Percentiles rank a stretch among this genome's conserved stretches.
Evolutionary conservation across 2,113 vertebrate genomes (phyloP).

Genomic region (Spermophilus dauricus): DNA sequence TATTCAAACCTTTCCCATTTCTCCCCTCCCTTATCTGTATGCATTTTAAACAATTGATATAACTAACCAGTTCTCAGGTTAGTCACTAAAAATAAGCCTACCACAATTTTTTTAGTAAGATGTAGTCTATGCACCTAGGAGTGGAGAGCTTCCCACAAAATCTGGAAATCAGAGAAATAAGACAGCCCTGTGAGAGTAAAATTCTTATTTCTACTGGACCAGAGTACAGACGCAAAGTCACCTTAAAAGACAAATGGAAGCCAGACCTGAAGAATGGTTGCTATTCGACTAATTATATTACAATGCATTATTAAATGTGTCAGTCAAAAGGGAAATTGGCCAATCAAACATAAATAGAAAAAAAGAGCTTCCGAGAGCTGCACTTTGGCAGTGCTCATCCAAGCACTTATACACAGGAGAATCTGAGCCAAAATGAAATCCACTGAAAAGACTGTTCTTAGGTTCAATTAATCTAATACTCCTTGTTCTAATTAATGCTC

Average conservation of each 20-base stretch:
- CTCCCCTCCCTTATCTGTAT: conserved; percentile 4
- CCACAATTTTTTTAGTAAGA: conserved; percentile 42
- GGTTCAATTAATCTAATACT: conserved; percentile 9
- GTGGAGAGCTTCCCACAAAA: conserved; percentile 51
- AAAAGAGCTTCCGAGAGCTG: conserved; percentile 23
- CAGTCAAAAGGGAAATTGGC: not conserved
- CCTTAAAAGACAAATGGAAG: conserved; percentile 53
- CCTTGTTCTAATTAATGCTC: conserved; percentile 34
- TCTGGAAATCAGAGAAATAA: conserved; percentile 29
- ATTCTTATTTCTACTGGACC: not conserved
- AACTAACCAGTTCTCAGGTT: conserved; percentile 54
- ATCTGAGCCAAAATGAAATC: conserved; percentile 13
- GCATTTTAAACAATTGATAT: conserved; percentile 60
- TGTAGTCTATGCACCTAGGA: conserved; percentile 8
- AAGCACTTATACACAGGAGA: conserved; percentile 34
- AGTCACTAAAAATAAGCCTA: conserved; percentile 65
- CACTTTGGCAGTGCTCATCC: not conserved
- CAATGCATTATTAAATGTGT: conserved; percentile 56
- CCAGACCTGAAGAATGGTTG: conserved; percentile 9
- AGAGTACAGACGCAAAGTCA: conserved; percentile 54
- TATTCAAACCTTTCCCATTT: conserved; percentile 56
- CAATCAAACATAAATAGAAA: conserved; percentile 39
- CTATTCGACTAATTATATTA: conserved; percentile 52
- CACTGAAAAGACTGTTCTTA: conserved; percentile 20
- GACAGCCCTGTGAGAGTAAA: not conserved